Base-by-base conservation (phyloP, 1,140 invertebrate genomes). In the Caenorhabditis brenneri region DNA sequence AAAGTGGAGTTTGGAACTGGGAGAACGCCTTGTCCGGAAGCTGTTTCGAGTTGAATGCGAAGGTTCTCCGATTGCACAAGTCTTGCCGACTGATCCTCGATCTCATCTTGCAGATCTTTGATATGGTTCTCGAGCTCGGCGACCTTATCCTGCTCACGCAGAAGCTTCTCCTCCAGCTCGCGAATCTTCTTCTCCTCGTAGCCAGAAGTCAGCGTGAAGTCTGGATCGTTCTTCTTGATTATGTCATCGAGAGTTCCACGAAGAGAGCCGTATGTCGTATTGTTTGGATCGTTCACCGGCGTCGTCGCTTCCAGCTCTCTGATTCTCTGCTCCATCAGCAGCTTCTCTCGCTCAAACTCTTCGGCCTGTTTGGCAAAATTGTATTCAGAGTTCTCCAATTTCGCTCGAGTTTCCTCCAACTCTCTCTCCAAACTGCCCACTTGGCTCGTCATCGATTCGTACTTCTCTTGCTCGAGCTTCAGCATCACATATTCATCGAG, bases 171-270 rank as follows among this genome's bases (percentile, higher is more conserved):
- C 36, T 74, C 65, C 19, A 74, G 36, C 36, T 74, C 36, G 3
- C 6, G 15, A 12, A 74, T 74, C n/a, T 65, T 65, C 19, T n/a
- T n/a, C 29, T 74, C 65, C 15, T 74, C 65, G n/a, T 74, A 74
- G 1, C 65, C 65, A 12, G 65, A 74, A 24, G 65, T 42, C 19
- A 74, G 10, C 3, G 65, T 74, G 36, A 74, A 74, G 27, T 74
- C 65, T 10, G 65, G 65, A n/a, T 74, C 65, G 36, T 74, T 24
- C 33, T 46, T 74, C 36, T 74, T 74, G 36, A 74, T 24, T 19
- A 74, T 74, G n/a, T 74, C 65, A 24, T 74, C 65, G 3, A 74
- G 65, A 9, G 65, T 74, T 22, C 65, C 65, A 7, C 65, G 33
- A 42, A 74, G 29, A 2, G 36, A 36, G 0, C 65, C 65, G 12